Conservation (phyloP, 2,113 vertebrate species). For the Plestiodon gilberti region DNA sequence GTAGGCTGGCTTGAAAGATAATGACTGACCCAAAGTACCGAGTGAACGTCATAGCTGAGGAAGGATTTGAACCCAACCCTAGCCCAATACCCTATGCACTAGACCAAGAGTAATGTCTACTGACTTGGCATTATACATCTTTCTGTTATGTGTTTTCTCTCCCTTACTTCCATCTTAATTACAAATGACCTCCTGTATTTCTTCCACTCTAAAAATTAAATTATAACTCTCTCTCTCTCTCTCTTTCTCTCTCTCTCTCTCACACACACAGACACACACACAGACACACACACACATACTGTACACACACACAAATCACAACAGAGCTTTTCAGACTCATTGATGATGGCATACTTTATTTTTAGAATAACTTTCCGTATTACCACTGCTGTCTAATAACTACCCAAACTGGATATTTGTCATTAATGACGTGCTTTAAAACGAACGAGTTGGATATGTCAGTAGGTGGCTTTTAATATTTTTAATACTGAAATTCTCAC, state of each 20-base stretch:
- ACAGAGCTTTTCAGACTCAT: neutral
- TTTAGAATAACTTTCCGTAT: neutral
- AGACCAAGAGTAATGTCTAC: neutral
- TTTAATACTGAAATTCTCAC: constrained; percentile 9
- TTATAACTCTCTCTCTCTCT: neutral
- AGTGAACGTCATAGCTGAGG: neutral
- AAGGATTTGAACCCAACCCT: neutral
- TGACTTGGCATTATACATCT: neutral
- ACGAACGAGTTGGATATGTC: neutral
- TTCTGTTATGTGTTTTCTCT: neutral
- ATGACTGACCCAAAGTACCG: too few relatives aligned
- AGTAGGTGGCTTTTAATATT: neutral
- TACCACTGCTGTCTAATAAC: neutral
- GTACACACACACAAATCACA: neutral
- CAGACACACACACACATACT: neutral
- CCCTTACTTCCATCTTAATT: neutral
- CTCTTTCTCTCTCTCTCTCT: neutral
- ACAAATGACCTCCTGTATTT: neutral
- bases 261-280: neutral
- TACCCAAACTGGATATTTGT: neutral
- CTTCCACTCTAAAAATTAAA: neutral
- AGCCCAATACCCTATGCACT: too few relatives aligned
- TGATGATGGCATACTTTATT: constrained; percentile 14
- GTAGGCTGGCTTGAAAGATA: too few relatives aligned
- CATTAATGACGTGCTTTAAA: neutral